phyloP scores from a whole-genome alignment of 2,888 invertebrate species.

The Melanchra persicariae region DNA sequence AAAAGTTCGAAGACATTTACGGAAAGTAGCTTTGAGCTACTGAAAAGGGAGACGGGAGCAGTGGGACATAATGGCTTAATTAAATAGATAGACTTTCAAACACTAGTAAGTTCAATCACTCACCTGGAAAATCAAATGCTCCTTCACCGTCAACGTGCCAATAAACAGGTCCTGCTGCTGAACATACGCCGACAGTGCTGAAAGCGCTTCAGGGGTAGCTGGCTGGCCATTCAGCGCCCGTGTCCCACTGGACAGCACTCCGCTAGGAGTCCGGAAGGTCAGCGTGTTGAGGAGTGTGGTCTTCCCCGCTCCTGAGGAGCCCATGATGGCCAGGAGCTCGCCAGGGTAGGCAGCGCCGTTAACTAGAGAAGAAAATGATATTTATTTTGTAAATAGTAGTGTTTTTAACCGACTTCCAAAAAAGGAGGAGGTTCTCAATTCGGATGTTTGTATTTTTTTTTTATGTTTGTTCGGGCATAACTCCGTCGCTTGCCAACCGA shows the following conservation, averaged over 20 bases:
- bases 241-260: constrained; percentile 92
- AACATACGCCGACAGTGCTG: constrained; percentile 96
- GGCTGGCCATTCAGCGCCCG: constrained; percentile 94
- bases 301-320: constrained; percentile 98
- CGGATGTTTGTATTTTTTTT: too few species aligned
- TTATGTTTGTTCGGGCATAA: too few species aligned
- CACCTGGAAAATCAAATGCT: constrained; percentile 97
- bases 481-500: too few species aligned
- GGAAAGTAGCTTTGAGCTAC: too few species aligned
- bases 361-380: constrained; percentile 87
- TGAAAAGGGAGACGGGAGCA: too few species aligned
- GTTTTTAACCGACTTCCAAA: too few species aligned
- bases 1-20: too few species aligned
- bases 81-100: background rate
- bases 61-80: background rate
- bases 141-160: constrained; percentile 96
- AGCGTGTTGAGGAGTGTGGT: constrained; percentile 97
- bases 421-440: too few species aligned
- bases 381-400: too few species aligned
- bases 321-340: constrained; percentile 96
- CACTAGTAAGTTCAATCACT: constrained; percentile 35
- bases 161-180: constrained; percentile 98
- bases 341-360: constrained; percentile 96
- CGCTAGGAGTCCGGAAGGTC: constrained; percentile 94
- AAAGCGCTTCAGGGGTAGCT: constrained; percentile 93